A percentile compares a stretch with the other conserved stretches of the same genome.
These are phyloP conservation scores for Romanomermis culicivorax DNA, from an alignment of 2,888 invertebrate genomes.

Conservation along the genomic window DNA sequence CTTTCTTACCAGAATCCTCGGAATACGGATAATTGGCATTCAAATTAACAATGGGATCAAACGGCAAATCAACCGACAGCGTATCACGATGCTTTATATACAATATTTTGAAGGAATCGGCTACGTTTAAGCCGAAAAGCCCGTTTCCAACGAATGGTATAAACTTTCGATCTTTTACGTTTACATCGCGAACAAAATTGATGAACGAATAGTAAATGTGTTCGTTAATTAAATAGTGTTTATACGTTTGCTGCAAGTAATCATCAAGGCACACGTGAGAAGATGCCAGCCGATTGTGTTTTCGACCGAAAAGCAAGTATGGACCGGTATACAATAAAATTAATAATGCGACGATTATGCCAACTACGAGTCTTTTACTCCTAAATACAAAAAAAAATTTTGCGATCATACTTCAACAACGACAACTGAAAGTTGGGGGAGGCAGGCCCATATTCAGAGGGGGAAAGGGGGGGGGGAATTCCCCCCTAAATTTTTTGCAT, in stretches of 20 bases:
- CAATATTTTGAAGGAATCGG: not conserved
- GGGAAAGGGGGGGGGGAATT: too few relatives aligned
- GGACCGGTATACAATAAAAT: not conserved
- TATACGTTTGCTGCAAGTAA: not conserved
- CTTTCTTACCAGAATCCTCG: not conserved
- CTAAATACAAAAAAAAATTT: not conserved
- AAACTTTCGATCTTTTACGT: not conserved
- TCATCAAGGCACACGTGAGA: not conserved
- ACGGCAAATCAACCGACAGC: not conserved
- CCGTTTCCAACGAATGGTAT: constrained; percentile 9
- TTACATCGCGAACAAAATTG: not conserved
- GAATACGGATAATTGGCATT: not conserved
- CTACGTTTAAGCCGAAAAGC: not conserved
- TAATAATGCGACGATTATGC: not conserved
- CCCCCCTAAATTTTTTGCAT: too few relatives aligned
- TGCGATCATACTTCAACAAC: too few relatives aligned
- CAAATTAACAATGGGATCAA: not conserved
- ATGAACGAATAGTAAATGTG: not conserved
- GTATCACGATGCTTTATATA: not conserved
- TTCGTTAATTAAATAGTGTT: too few relatives aligned
- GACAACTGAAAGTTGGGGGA: too few relatives aligned
- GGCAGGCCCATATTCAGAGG: too few relatives aligned
- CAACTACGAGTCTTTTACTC: not conserved
- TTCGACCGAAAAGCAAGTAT: not conserved
- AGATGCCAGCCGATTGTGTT: not conserved